Evolutionary conservation across 2,888 invertebrate species (phyloP), one percentile per base, ranked within the genome.

Genomic region (Liposcelis brunnea): DNA sequence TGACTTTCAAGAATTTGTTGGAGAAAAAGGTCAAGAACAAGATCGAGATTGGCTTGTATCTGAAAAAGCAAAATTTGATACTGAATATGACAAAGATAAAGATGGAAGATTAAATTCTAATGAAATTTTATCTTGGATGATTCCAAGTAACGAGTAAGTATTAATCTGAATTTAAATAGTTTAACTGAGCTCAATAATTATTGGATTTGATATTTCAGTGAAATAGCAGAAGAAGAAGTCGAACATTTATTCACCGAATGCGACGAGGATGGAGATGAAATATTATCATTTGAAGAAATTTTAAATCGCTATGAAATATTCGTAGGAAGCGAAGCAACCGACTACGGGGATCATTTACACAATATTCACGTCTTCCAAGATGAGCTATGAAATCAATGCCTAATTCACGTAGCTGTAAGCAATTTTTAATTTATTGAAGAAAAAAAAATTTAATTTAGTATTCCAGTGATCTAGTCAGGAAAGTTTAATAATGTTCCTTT

Each of bases 291-390:
- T 62, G 69, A 74, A 2, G 94, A 94, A 69, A 74, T 94, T 38
- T 62, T 90, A 0, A 71, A 74, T 1, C 85, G 90, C 59, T 81
- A 91, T 61, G 81, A 86, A 51, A 74, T 77, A 44, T 94, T 94
- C 67, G 93, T 93, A 3, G 91, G 93, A 44, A 87, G 87, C 58
- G 90, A 93, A 66, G 89, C 81, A 5, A 84, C 89, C 1, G 85
- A 86, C 65, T 85, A 83, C 63, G 89, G 86, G 11, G 79, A 83
- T 58, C 84, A 87, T 60, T 67, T 87, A 48, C 75, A 83, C 54
- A 81, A 83, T 51, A 78, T 84, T 44, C 78, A 83, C 56, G 69
- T 71, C 49, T 80, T 86, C 55, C 67, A 73, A 47, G 90, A 90
- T 58, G 90, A 90, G 61, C 73, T 90, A 52, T 84, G 26, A 26